Evolutionary conservation across 2,113 vertebrate species (phyloP).

Genomic region (Sialia sialis): DNA sequence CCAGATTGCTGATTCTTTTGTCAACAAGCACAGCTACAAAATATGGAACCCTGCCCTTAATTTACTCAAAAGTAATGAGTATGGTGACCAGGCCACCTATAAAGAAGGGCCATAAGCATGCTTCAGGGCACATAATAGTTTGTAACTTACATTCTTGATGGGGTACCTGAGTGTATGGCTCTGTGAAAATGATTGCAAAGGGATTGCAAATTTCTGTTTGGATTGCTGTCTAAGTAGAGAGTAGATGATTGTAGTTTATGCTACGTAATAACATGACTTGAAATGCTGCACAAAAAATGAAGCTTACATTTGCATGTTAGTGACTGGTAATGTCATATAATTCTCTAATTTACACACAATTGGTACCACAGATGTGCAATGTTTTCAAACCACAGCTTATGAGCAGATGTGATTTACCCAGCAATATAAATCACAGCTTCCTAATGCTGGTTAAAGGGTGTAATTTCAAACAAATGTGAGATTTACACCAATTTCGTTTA

Average conservation of each 20-base stretch:
- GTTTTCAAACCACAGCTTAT: conserved; percentile 47
- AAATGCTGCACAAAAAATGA: background rate
- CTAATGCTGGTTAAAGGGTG: background rate
- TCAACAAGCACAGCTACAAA: background rate
- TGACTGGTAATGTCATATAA: conserved; percentile 37
- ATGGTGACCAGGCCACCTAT: conserved; percentile 31
- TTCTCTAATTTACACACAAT: conserved; percentile 50
- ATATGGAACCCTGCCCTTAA: background rate
- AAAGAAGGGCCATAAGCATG: background rate
- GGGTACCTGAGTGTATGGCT: background rate
- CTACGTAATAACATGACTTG: background rate
- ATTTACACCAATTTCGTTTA: background rate
- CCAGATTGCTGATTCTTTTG: background rate
- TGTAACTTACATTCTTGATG: background rate
- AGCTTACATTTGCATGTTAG: conserved; percentile 35
- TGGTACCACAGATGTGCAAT: conserved; percentile 14
- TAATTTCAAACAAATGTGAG: conserved; percentile 30
- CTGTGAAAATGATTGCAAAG: background rate
- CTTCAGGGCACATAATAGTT: background rate
- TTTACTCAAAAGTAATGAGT: background rate
- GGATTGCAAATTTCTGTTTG: background rate
- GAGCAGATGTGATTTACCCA: conserved; percentile 52
- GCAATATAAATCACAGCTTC: conserved; percentile 50
- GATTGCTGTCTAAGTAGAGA: background rate
- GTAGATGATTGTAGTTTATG: conserved; percentile 12